These are phyloP conservation scores for Nothoprocta perdicaria DNA, from an alignment of 2,113 vertebrate genomes.

Conservation along the genomic window DNA sequence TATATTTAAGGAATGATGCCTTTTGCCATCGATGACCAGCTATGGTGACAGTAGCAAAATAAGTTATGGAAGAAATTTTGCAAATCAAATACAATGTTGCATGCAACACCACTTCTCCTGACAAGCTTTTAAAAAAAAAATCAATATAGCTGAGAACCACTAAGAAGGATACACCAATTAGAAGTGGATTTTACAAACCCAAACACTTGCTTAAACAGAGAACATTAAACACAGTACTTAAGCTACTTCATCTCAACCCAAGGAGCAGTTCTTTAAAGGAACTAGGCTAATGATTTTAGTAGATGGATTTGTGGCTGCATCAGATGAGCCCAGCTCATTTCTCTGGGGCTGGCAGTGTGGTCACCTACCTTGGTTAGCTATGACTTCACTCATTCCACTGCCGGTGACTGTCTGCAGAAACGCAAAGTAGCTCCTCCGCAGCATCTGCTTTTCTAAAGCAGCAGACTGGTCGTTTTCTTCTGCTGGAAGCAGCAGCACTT, in stretches of 20 bases:
- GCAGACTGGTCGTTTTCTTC: conserved; percentile 98
- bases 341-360: not conserved
- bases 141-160: not conserved
- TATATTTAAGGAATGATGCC: not conserved
- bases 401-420: conserved; percentile 93
- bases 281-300: not conserved
- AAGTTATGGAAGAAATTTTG: not conserved
- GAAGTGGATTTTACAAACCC: not conserved
- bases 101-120: not conserved
- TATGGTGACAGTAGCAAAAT: not conserved
- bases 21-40: not conserved
- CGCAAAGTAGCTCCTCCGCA: conserved; percentile 94
- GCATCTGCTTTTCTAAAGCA: conserved; percentile 95
- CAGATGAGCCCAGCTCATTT: not conserved
- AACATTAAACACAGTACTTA: not conserved
- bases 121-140: not conserved
- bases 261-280: not conserved
- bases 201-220: not conserved
- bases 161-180: not conserved
- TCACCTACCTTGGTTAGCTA: conserved; percentile 92
- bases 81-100: not conserved
- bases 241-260: not conserved
- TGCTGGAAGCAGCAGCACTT: conserved; percentile 90
- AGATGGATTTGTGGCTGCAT: not conserved
- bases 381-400: conserved; percentile 95